phyloP scores from a whole-genome alignment of 2,888 invertebrate species.

The Drosophila atroscutellata region DNA sequence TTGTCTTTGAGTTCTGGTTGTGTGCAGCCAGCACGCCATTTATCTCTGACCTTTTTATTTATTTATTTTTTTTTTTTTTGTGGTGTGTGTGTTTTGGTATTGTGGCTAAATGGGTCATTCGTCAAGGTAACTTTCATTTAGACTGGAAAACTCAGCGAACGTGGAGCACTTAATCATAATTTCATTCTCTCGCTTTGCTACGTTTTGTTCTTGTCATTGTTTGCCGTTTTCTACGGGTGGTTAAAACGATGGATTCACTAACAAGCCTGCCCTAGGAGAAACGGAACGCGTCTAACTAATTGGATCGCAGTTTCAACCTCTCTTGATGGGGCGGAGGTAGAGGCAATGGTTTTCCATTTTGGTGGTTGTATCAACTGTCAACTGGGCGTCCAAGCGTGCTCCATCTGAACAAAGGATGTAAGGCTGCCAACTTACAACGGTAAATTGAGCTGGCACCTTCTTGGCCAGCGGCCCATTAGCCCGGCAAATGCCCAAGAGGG shows the following conservation, averaged over 20 bases:
- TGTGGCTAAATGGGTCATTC: conserved; percentile 82
- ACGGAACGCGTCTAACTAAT: conserved; percentile 51
- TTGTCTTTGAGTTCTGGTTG: conserved; percentile 23
- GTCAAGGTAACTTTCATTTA: conserved; percentile 84
- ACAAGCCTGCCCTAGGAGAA: conserved; percentile 55
- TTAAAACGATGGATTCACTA: conserved; percentile 64
- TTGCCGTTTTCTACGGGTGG: conserved; percentile 62
- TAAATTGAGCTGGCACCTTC: conserved; percentile 56
- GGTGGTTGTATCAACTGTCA: conserved; percentile 5
- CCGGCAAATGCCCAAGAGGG: conserved; percentile 56
- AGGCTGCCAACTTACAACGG: conserved; percentile 53
- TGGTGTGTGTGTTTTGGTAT: conserved; percentile 64
- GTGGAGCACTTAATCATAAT: conserved; percentile 79
- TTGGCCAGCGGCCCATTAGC: conserved; percentile 45
- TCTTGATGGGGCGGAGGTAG: neutral
- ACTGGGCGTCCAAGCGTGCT: conserved; percentile 49
- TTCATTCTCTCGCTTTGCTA: conserved; percentile 55
- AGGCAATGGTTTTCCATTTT: conserved; percentile 15
- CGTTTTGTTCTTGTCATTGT: conserved; percentile 76
- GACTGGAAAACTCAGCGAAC: conserved; percentile 73
- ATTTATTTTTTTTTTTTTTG: neutral
- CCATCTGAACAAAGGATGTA: conserved; percentile 58
- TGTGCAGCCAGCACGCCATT: conserved; percentile 48
- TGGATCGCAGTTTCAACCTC: conserved; percentile 46
- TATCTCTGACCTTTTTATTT: conserved; percentile 73